Base-by-base conservation (phyloP, 2,888 invertebrate species). In the Herminia tarsipennalis region DNA sequence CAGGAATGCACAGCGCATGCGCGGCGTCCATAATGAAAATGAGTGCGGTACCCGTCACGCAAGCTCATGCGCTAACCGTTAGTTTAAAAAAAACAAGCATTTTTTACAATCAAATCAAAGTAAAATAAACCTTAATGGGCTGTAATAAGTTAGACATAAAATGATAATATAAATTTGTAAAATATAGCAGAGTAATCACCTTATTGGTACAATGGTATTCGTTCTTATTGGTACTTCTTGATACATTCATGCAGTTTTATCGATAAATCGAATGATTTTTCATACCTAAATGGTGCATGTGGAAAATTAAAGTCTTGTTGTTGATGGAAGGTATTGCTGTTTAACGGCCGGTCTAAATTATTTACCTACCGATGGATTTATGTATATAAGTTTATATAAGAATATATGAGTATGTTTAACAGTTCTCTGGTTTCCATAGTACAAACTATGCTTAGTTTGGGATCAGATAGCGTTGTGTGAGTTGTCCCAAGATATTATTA, bases 1-100 rank as follows among this genome's bases (percentile, higher is more conserved):
- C 66, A 76, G 76, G 82, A 84, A 86, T 86, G 83, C 82, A 78
- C 66, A 51, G 73, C 70, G 77, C 81, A 81, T 78, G 78, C 76
- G 66, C 71, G 51, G 71, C 56, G 64, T 71, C 57, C 73, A 67
- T 78, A 76, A 78, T 79, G 80, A 81, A 81, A 81, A 81, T 78
- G 61, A 77, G 73, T 75, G 70, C 73, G 59, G 68, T 72, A 74
- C 74, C 71, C 82, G 75, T 79, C 83, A 81, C 74, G 77, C 71
- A 28, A 61, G 70, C 65, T 63, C 66, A 64, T 59, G 72, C 62
- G 59, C 51, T 63, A 66, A 83, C 86, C 81, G 86, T 85, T 86
- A 86, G 53, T n/a, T n/a, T n/a, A n/a, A 44, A 56, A 37, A 43
- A 52, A 41, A 48, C 59, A 60, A 65, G 46, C 35, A 30, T 6